Evolutionary conservation across 1,140 invertebrate genomes (phyloP).

Genomic region (Polypedilum pembai): DNA sequence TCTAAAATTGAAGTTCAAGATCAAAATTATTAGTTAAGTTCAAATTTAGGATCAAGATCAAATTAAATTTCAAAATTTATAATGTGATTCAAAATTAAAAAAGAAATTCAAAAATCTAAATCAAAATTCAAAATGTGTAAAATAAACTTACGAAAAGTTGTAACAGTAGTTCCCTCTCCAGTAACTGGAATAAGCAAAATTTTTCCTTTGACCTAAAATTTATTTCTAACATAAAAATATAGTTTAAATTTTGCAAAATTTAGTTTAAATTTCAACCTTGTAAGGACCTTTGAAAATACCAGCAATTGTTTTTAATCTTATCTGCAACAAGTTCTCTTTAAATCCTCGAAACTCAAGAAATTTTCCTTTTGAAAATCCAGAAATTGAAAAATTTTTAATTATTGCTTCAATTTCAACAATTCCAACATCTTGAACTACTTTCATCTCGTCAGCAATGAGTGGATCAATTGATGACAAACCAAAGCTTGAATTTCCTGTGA

Average conservation of each 20-base stretch:
- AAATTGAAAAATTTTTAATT: neutral
- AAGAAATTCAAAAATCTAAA: neutral
- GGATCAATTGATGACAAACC: neutral
- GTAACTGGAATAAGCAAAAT: neutral
- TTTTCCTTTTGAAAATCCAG: constrained; percentile 9
- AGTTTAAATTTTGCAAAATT: too few species aligned
- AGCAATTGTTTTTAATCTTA: neutral
- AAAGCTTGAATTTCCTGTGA: constrained; percentile 10
- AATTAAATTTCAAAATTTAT: neutral
- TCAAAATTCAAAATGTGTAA: too few species aligned
- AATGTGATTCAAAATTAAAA: neutral
- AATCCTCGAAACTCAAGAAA: neutral
- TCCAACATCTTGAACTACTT: neutral
- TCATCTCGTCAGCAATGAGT: neutral
- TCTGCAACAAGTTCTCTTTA: neutral
- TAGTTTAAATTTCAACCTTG: neutral
- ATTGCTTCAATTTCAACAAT: neutral
- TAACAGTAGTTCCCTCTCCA: neutral
- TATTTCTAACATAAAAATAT: too few species aligned
- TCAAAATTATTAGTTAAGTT: too few species aligned
- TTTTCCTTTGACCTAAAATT: neutral
- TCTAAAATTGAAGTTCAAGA: too few species aligned
- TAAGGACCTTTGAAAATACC: neutral
- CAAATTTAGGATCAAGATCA: too few species aligned
- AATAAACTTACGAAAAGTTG: neutral